Base-by-base conservation (phyloP, 2,888 invertebrate genomes). In the Drosophila prostipennis region DNA sequence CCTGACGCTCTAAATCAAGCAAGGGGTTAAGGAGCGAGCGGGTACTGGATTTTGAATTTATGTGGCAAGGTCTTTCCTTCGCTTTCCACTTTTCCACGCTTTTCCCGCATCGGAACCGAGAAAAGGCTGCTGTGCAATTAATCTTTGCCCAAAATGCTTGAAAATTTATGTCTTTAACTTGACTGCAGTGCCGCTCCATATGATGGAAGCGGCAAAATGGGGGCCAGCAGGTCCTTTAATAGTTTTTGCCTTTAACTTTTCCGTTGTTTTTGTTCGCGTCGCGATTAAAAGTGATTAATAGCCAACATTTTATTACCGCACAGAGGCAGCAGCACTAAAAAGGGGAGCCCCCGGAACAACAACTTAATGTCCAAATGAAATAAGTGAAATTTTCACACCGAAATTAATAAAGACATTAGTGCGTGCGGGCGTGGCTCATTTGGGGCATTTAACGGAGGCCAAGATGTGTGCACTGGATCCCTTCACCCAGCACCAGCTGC, bases 131-230 rank as follows among this genome's bases (percentile, higher is more conserved):
- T 72, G 57, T 69, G 89, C 84, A 89, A 90, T 90, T 90, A 90
- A 90, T 90, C 90, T 90, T 89, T 74, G 81, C 76, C 80, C 77
- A 81, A 88, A 90, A 89, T 89, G 79, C 79, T 79, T 73, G 78
- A 78, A 81, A 90, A 90, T 90, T 89, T 90, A 90, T 89, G 90
- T 81, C 77, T 83, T 84, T 80, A 84, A 84, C 87, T 84, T 82
- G 79, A 72, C 79, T 59, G 51, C 54, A 54, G 49, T 54, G 40
- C 40, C 32, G 49, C 61, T 51, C 29, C 43, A 29, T 43, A 39
- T 60, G 53, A 52, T 63, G 53, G 53, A 53, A 39, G 29, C 39
- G 39, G 51, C n/a, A 29, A 37, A 45, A 23, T 16, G 26, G 42
- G n/a, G 0, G 14, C 37, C 6, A 10, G 6, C 23, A 74, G 54